These are phyloP conservation scores for Sinelater perroti DNA, from an alignment of 2,888 invertebrate genomes.

Conservation along the genomic window DNA sequence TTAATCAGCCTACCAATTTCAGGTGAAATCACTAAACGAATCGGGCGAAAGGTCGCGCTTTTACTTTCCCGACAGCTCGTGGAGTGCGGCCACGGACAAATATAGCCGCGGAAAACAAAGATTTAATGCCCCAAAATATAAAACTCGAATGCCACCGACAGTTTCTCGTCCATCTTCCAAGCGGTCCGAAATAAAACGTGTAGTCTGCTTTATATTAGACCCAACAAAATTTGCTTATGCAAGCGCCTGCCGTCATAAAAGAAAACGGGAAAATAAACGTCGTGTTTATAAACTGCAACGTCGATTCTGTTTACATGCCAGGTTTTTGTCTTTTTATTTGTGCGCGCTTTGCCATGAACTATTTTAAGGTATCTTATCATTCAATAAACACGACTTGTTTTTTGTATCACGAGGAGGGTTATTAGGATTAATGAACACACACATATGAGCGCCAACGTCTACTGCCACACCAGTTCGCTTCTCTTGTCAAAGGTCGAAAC, in stretches of 20 bases:
- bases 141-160: not conserved
- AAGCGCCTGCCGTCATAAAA: constrained; percentile 1
- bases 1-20: not conserved
- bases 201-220: too few relatives aligned
- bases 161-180: not conserved
- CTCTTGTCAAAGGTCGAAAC: too few relatives aligned
- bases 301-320: not conserved
- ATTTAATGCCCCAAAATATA: too few relatives aligned
- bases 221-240: constrained; percentile 7
- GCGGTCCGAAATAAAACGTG: not conserved
- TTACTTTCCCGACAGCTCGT: not conserved
- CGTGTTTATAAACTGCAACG: constrained; percentile 3
- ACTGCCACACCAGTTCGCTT: too few relatives aligned
- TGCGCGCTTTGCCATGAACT: too few relatives aligned
- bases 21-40: constrained; percentile 1
- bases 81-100: not conserved
- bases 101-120: too few relatives aligned
- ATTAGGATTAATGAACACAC: too few relatives aligned
- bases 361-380: too few relatives aligned
- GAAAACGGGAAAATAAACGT: constrained; percentile 1
- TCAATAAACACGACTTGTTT: too few relatives aligned
- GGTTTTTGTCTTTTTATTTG: too few relatives aligned
- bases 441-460: too few relatives aligned
- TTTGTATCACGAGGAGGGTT: too few relatives aligned
- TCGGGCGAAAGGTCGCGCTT: not conserved